Conservation (phyloP, 2,888 invertebrate species). For the Acheta domesticus region DNA sequence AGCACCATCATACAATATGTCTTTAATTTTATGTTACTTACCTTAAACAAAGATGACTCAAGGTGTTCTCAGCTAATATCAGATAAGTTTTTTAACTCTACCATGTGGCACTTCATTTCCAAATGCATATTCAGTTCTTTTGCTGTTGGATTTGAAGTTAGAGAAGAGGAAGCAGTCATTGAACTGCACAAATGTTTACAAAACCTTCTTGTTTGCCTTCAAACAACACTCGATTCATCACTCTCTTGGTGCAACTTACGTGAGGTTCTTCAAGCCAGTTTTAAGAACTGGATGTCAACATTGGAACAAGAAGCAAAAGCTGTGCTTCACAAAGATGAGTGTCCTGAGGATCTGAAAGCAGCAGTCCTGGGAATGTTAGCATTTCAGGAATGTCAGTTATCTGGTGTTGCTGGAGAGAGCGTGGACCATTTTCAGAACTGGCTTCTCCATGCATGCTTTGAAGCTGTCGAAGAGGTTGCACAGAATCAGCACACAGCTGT, state of each 20-base stretch:
- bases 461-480: constrained; percentile 27
- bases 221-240: too few species aligned
- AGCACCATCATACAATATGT: constrained; percentile 19
- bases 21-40: constrained; percentile 19
- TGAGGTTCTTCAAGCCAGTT: background rate
- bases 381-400: background rate
- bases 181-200: constrained; percentile 23
- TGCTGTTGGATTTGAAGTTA: constrained; percentile 31
- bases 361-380: background rate
- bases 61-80: background rate
- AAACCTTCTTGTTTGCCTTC: constrained; percentile 4
- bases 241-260: background rate
- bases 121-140: constrained; percentile 26
- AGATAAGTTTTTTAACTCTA: background rate
- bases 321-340: too few species aligned
- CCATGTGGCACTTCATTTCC: constrained; percentile 27
- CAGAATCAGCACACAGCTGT: constrained; percentile 19
- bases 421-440: background rate
- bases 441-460: constrained; percentile 26
- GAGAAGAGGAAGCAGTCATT: constrained; percentile 19
- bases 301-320: background rate
- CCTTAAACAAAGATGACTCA: background rate
- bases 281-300: background rate
- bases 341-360: background rate
- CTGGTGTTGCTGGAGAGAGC: background rate